Evolutionary conservation across 2,113 vertebrate species (phyloP).

Genomic region (Martes martes): DNA sequence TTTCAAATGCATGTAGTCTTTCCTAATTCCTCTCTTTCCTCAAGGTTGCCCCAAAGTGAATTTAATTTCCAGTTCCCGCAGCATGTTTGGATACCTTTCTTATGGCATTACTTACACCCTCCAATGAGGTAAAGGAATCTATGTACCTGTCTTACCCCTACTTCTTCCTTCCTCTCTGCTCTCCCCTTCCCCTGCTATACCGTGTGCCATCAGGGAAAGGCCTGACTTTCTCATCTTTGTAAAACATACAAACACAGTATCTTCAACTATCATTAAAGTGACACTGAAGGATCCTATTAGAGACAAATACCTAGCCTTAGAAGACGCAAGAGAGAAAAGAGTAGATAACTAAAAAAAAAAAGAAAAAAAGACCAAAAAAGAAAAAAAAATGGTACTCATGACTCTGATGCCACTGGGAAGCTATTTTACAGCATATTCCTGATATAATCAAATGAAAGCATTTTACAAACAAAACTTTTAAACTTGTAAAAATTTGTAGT

Average conservation of each 20-base stretch:
- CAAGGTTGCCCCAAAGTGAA: not conserved
- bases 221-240: not conserved
- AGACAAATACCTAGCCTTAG: not conserved
- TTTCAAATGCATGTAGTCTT: rapidly evolving
- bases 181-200: rapidly evolving
- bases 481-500: not conserved
- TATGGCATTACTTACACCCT: not conserved
- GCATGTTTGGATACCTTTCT: not conserved
- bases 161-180: not conserved
- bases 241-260: not conserved
- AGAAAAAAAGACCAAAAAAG: not conserved
- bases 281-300: not conserved
- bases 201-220: not conserved
- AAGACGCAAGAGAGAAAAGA: slow-evolving; percentile 21
- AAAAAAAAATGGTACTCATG: not conserved
- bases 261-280: not conserved
- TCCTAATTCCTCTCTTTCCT: not conserved
- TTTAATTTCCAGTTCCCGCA: not conserved
- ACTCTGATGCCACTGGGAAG: not conserved
- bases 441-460: not conserved
- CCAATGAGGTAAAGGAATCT: not conserved
- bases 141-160: not conserved
- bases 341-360: not conserved
- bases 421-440: not conserved
- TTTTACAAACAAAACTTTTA: not conserved